Evolutionary conservation across 2,797 vertebrate species (phyloP).

Genomic region (Micrastur ruficollis): DNA sequence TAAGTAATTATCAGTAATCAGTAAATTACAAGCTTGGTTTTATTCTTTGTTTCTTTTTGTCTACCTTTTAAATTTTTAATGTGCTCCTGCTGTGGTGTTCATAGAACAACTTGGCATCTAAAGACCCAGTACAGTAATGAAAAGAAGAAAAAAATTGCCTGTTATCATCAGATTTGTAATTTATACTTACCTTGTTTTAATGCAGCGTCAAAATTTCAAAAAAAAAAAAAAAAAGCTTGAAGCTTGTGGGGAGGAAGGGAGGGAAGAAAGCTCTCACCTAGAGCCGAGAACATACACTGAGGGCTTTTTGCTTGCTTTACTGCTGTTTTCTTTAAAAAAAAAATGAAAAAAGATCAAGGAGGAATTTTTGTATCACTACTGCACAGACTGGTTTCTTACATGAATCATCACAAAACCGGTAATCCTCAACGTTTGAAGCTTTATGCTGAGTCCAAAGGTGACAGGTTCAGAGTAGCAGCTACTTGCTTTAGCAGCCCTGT

Average conservation of each 20-base stretch:
- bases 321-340: not conserved
- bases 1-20: not conserved
- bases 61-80: not conserved
- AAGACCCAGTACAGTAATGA: not conserved
- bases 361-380: rapidly evolving
- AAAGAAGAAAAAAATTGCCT: not conserved
- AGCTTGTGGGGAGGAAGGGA: not conserved
- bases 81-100: not conserved
- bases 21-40: not conserved
- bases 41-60: not conserved
- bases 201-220: not conserved
- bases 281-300: not conserved
- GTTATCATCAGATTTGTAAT: not conserved
- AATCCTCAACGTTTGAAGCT: not conserved
- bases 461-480: not conserved
- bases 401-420: not conserved
- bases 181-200: not conserved
- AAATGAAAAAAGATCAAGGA: not conserved
- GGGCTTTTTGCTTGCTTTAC: not conserved
- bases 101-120: not conserved
- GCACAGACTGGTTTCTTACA: not conserved
- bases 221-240: not conserved
- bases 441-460: not conserved
- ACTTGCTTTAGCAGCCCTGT: not conserved
- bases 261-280: not conserved